These are phyloP conservation scores for Verasper variegatus DNA, from an alignment of 2,113 vertebrate genomes.

Conservation along the genomic window DNA sequence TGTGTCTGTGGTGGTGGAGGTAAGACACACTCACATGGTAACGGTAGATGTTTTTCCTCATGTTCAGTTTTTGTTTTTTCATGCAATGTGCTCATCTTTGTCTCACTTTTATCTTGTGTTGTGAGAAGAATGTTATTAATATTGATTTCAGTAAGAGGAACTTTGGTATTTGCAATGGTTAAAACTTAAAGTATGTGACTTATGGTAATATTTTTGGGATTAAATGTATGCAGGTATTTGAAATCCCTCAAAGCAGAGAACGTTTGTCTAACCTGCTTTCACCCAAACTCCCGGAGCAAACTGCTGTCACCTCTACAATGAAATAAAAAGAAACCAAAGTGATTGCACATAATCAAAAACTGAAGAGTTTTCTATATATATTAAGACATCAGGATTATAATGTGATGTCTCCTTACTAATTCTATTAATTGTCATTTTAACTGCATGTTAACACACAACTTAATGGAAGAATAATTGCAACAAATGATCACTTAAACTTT, in stretches of 20 bases:
- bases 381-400: constrained; percentile 4
- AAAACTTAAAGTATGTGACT: constrained; percentile 1
- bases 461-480: constrained; percentile 22
- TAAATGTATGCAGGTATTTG: constrained; percentile 7
- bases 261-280: constrained; percentile 28
- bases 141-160: neutral
- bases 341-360: constrained; percentile 4
- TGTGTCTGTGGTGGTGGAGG: constrained; percentile 89
- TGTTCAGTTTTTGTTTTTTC: constrained; percentile 60
- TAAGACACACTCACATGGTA: constrained; percentile 78
- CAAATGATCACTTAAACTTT: constrained; percentile 18
- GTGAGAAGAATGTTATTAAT: neutral
- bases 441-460: constrained; percentile 46
- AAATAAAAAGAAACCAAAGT: neutral
- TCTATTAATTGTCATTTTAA: constrained; percentile 29
- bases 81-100: constrained; percentile 75
- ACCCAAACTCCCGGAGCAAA: constrained; percentile 14
- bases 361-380: constrained; percentile 1
- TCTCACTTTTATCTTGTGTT: constrained; percentile 39
- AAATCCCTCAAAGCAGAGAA: neutral
- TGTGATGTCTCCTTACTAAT: constrained; percentile 32
- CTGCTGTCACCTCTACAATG: constrained; percentile 22
- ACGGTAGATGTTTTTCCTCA: constrained; percentile 37
- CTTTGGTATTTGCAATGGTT: neutral
- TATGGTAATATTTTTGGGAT: neutral